A percentile compares a stretch with the other conserved stretches of the same genome.
phyloP scores from a whole-genome alignment of 2,113 vertebrate species.

The Onychorhynchus coronatus region DNA sequence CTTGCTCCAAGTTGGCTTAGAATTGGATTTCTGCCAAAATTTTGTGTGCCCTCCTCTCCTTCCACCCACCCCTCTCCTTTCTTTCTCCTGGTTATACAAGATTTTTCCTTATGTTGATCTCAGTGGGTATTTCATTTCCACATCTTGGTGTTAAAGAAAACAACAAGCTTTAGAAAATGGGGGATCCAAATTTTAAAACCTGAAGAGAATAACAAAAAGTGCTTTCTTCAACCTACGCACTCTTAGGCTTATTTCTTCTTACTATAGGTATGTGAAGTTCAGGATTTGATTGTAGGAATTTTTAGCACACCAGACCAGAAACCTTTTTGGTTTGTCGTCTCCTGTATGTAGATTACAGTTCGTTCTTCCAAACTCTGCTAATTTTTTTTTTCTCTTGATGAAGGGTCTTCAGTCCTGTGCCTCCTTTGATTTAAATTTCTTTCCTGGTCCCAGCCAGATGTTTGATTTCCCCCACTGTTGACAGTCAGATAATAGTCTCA shows the following conservation, averaged over 20 bases:
- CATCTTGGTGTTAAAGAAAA: background rate
- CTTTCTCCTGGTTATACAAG: background rate
- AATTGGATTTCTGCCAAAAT: background rate
- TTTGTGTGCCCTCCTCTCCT: background rate
- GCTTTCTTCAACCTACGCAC: background rate
- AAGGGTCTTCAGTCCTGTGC: background rate
- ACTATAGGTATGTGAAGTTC: background rate
- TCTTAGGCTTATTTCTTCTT: background rate
- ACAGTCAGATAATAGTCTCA: conserved; percentile 14
- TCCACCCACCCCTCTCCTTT: background rate
- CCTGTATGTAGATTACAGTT: background rate
- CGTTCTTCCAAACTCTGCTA: background rate
- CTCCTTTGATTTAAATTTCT: background rate
- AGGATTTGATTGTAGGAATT: background rate
- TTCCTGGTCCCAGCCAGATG: background rate
- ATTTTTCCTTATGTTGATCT: background rate
- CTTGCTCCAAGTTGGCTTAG: background rate
- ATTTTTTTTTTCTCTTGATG: background rate
- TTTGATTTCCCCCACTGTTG: background rate
- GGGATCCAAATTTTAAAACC: background rate
- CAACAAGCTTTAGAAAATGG: background rate
- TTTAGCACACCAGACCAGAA: background rate
- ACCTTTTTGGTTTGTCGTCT: background rate
- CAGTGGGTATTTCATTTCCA: background rate
- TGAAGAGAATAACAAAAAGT: background rate